A percentile compares a stretch with the other conserved stretches of the same genome.
These are phyloP conservation scores for Sebastes schlegelii DNA, from an alignment of 2,113 vertebrate species.

Conservation along the genomic window DNA sequence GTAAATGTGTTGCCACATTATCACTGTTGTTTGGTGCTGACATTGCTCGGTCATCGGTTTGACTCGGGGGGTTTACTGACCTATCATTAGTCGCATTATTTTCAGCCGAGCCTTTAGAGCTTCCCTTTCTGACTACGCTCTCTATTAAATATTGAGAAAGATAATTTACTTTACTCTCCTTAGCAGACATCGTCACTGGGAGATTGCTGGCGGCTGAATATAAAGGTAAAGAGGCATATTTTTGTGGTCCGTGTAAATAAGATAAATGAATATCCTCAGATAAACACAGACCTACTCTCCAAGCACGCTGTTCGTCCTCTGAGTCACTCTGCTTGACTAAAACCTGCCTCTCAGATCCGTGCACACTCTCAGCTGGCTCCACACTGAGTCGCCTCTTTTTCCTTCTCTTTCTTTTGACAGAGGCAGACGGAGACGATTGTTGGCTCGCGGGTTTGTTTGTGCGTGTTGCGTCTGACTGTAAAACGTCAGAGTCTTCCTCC, in stretches of 20 bases:
- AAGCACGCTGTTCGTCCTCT: constrained; percentile 62
- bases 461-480: constrained; percentile 7
- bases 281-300: constrained; percentile 7
- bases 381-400: constrained; percentile 75
- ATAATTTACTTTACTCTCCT: constrained; percentile 21
- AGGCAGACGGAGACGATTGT: constrained; percentile 51
- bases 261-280: constrained; percentile 19
- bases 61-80: constrained; percentile 6
- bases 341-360: constrained; percentile 49
- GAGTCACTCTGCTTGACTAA: constrained; percentile 62
- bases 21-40: neutral
- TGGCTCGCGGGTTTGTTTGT: constrained; percentile 41
- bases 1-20: constrained; percentile 36
- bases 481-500: constrained; percentile 22
- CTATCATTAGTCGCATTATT: neutral
- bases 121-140: constrained; percentile 1
- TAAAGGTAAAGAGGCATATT: constrained; percentile 6
- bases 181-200: constrained; percentile 9
- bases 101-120: constrained; percentile 12
- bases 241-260: constrained; percentile 37
- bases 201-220: constrained; percentile 25
- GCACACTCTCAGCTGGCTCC: constrained; percentile 54
- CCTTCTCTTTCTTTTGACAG: constrained; percentile 75
- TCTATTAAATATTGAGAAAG: constrained; percentile 24
- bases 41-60: neutral